A percentile compares a stretch with the other conserved stretches of the same genome.
Evolutionary conservation across 1,140 invertebrate genomes (phyloP).

Genomic region (Triops longicaudatus): DNA sequence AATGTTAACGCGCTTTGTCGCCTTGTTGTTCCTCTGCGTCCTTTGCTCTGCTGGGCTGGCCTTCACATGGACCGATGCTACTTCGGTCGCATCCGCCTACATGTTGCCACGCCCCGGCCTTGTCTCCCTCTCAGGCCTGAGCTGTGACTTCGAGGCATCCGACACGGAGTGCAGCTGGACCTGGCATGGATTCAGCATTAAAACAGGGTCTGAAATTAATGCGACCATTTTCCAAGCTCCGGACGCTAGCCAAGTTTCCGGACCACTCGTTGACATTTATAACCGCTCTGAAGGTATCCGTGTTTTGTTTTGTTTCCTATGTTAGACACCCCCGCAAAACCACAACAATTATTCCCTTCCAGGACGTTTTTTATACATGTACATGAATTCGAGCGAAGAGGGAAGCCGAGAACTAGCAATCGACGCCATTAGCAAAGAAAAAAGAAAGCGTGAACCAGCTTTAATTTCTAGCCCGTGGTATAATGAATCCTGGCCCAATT

Average conservation of each 20-base stretch:
- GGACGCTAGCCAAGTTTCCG: constrained; percentile 21
- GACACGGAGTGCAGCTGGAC: constrained; percentile 20
- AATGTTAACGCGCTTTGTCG: not conserved
- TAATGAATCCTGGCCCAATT: constrained; percentile 25
- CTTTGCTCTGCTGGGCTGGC: not conserved
- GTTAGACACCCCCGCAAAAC: not conserved
- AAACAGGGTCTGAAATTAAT: constrained; percentile 21
- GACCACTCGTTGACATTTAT: constrained; percentile 22
- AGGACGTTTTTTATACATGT: constrained; percentile 28
- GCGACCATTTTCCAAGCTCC: constrained; percentile 26
- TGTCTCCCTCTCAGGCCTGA: not conserved
- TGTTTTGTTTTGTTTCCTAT: constrained; percentile 3
- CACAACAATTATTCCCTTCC: not conserved
- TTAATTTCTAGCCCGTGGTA: constrained; percentile 25
- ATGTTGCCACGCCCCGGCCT: not conserved
- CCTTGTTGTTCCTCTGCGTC: constrained; percentile 6
- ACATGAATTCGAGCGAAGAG: constrained; percentile 20
- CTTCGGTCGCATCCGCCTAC: constrained; percentile 10
- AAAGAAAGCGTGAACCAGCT: no score
- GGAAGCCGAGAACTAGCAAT: constrained; percentile 19
- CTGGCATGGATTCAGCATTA: constrained; percentile 22
- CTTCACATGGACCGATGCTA: not conserved
- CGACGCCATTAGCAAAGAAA: no score
- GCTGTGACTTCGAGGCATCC: not conserved
- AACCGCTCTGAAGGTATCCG: constrained; percentile 18